Evolutionary conservation across 2,797 vertebrate genomes (phyloP), one percentile per base, ranked within the genome.

Genomic region (Hoplostethus mediterraneus): DNA sequence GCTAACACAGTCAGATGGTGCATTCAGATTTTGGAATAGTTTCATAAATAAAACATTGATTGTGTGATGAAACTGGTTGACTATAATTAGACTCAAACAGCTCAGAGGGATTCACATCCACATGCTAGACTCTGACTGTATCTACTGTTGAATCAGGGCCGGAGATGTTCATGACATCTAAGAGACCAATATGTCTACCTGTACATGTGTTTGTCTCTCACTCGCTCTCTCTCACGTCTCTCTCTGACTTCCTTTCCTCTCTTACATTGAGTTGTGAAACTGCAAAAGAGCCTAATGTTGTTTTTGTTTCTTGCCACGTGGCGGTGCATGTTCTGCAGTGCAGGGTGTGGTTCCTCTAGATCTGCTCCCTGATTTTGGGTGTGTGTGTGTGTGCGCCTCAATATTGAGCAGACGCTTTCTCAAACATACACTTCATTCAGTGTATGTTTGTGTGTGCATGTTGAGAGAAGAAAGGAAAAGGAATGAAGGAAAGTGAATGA

Each of bases 231-330:
- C 49, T 59, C 49, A 51, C 77, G 77, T 68, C 77, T 75, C 42
- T 55, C 28, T 71, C 42, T 2, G 3, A 63, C 66, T 65, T 31
- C 14, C 28, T 51, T 81, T 81, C 73, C 71, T 70, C 73, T 85
- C 83, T 79, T 77, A 60, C 0, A 2, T 54, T n/a, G 9, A 53
- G 40, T 74, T 75, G 71, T 85, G 59, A 87, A 88, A 85, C 52
- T 49, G 51, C 68, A 76, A 69, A 83, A 67, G 82, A 79, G 67
- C 17, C 56, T 66, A 52, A 63, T 87, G 87, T 86, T 91, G 89
- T 89, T 88, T 84, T 86, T 82, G 88, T 92, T 92, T 90, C 90
- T 89, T 83, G 89, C 74, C 85, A 81, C 52, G 63, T 86, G 83
- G 83, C 84, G 67, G 59, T 58, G 67, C 80, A 74, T 77, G 77